Percentiles rank a stretch among this genome's conserved stretches.
phyloP scores from a whole-genome alignment of 2,797 vertebrate species.

The Agapornis canus region DNA sequence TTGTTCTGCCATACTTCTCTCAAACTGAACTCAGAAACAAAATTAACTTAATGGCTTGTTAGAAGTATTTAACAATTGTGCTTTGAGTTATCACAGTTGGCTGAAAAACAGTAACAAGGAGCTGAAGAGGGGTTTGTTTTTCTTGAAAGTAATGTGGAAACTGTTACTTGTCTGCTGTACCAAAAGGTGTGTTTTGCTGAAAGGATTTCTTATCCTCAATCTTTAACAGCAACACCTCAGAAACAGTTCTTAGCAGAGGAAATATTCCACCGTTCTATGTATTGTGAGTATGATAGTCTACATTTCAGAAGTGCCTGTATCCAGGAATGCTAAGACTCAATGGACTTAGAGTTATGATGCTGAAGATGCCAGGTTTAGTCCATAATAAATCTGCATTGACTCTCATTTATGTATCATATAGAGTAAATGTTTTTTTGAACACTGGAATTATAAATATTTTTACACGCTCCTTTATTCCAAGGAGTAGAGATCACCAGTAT shows the following conservation, averaged over 20 bases:
- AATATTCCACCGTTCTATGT: not conserved
- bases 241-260: not conserved
- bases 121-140: not conserved
- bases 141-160: not conserved
- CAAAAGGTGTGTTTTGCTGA: not conserved
- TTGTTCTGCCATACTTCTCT: not conserved
- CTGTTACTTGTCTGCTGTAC: not conserved
- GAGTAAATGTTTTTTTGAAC: not conserved
- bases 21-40: not conserved
- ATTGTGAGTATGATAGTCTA: not conserved
- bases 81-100: not conserved
- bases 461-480: not conserved
- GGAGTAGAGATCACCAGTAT: not conserved
- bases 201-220: not conserved
- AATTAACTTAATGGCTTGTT: not conserved
- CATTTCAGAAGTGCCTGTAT: not conserved
- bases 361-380: not conserved
- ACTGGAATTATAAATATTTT: not conserved
- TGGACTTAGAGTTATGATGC: not conserved
- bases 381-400: not conserved
- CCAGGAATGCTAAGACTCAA: not conserved
- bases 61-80: not conserved
- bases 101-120: not conserved
- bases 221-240: not conserved
- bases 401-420: not conserved